These are phyloP conservation scores for Heteropelma amictum DNA, from an alignment of 2,888 invertebrate genomes.

Conservation along the genomic window DNA sequence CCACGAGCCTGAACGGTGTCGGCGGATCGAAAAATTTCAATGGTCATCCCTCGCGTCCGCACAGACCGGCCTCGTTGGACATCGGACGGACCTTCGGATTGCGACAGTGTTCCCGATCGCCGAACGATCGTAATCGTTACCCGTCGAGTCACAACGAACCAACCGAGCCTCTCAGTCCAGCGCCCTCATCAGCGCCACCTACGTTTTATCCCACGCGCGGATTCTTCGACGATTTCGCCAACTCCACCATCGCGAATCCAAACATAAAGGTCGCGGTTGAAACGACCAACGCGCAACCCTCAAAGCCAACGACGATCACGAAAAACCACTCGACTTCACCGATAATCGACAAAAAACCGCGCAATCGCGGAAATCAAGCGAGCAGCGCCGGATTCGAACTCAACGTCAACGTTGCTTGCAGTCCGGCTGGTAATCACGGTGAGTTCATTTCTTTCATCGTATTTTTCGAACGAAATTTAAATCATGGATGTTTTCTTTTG, in stretches of 20 bases:
- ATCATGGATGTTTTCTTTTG: neutral
- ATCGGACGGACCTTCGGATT: slow-evolving; percentile 62
- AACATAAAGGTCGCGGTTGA: slow-evolving; percentile 64
- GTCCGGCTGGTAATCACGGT: slow-evolving; percentile 70
- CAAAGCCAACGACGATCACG: slow-evolving; percentile 63
- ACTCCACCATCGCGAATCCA: slow-evolving; percentile 39
- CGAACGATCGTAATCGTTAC: slow-evolving; percentile 34
- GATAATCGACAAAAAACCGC: slow-evolving; percentile 30
- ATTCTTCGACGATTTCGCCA: slow-evolving; percentile 67
- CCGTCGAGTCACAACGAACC: slow-evolving; percentile 46
- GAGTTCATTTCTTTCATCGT: slow-evolving; percentile 18
- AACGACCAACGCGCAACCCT: slow-evolving; percentile 62
- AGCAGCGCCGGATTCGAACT: slow-evolving; percentile 69
- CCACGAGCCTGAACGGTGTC: slow-evolving; percentile 38
- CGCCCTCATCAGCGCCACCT: slow-evolving; percentile 70
- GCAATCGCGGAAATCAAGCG: slow-evolving; percentile 68
- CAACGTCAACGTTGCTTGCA: slow-evolving; percentile 72
- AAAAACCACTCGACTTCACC: slow-evolving; percentile 58
- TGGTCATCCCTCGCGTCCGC: slow-evolving; percentile 55
- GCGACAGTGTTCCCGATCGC: slow-evolving; percentile 53
- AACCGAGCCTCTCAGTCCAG: slow-evolving; percentile 41
- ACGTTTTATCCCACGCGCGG: slow-evolving; percentile 62
- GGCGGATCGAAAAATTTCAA: slow-evolving; percentile 34
- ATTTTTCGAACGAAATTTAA: neutral
- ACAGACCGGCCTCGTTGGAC: slow-evolving; percentile 71